Evolutionary conservation across 2,888 invertebrate species (phyloP).

Genomic region (Heliconius charithonia): DNA sequence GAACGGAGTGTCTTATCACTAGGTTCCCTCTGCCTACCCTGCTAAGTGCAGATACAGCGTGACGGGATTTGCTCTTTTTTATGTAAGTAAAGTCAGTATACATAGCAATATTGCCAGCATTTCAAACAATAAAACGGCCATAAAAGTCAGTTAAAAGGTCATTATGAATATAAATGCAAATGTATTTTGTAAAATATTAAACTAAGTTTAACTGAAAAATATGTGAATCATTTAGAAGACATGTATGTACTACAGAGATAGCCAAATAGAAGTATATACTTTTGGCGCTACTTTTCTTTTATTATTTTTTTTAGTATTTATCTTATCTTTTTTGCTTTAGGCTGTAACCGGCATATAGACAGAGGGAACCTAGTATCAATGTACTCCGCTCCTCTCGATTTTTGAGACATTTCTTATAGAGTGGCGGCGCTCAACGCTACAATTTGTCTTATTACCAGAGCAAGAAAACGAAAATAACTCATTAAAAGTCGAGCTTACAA

Average conservation of each 20-base stretch:
- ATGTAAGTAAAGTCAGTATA: background rate
- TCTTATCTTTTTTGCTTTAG: background rate
- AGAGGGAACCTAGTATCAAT: background rate
- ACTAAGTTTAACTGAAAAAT: slow-evolving; percentile 18
- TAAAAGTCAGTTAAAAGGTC: slow-evolving; percentile 27
- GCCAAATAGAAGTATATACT: background rate
- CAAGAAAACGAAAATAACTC: background rate
- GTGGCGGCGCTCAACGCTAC: background rate
- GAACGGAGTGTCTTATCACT: no score
- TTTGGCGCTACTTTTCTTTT: background rate
- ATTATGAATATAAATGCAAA: slow-evolving; percentile 30
- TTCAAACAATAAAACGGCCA: slow-evolving; percentile 20
- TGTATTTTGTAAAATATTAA: slow-evolving; percentile 16
- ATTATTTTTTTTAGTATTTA: background rate
- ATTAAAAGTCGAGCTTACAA: background rate
- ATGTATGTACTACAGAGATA: no score
- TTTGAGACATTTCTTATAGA: background rate
- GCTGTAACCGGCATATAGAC: background rate
- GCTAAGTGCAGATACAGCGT: no score
- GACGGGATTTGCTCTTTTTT: no score
- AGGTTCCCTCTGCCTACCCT: no score
- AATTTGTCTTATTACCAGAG: background rate
- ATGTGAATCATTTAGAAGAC: slow-evolving; percentile 16
- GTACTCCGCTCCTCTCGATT: background rate
- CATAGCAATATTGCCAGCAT: background rate